Evolutionary conservation across 1,140 invertebrate species (phyloP).

Genomic region (Orchestia grillus): DNA sequence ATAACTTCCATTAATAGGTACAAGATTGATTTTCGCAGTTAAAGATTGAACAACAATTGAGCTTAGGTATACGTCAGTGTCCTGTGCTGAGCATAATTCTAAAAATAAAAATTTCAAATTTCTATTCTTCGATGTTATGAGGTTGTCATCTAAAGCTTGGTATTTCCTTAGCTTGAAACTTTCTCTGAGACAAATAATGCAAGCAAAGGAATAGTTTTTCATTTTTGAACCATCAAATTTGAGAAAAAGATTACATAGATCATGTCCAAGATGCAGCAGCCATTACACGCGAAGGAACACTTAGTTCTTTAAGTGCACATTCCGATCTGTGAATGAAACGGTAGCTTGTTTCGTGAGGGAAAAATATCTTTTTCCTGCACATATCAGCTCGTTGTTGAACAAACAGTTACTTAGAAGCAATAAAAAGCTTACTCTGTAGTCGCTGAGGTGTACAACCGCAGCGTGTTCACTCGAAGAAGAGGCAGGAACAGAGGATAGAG

Average conservation of each 20-base stretch:
- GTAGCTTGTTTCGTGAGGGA: not conserved
- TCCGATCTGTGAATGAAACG: not conserved
- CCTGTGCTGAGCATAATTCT: too few relatives aligned
- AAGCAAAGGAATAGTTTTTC: too few relatives aligned
- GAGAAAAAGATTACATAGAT: too few relatives aligned
- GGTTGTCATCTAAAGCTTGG: too few relatives aligned
- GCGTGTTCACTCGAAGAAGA: not conserved
- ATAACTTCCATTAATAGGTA: too few relatives aligned
- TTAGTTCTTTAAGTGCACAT: not conserved
- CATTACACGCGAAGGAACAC: not conserved
- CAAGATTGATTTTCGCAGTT: too few relatives aligned
- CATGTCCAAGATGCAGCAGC: not conserved
- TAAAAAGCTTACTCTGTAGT: not conserved
- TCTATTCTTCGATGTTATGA: too few relatives aligned
- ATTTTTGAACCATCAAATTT: too few relatives aligned
- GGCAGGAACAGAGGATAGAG: not conserved
- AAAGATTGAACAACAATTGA: too few relatives aligned
- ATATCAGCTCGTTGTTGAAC: not conserved
- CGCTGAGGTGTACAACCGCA: not conserved
- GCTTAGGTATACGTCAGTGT: too few relatives aligned
- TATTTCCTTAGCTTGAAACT: too few relatives aligned
- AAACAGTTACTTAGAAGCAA: not conserved
- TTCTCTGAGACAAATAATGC: too few relatives aligned
- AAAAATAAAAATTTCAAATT: not conserved
- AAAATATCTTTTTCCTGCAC: not conserved